Percentiles rank a stretch among this genome's conserved stretches.
phyloP scores from a whole-genome alignment of 2,113 vertebrate genomes.

The Dermatemys mawii region DNA sequence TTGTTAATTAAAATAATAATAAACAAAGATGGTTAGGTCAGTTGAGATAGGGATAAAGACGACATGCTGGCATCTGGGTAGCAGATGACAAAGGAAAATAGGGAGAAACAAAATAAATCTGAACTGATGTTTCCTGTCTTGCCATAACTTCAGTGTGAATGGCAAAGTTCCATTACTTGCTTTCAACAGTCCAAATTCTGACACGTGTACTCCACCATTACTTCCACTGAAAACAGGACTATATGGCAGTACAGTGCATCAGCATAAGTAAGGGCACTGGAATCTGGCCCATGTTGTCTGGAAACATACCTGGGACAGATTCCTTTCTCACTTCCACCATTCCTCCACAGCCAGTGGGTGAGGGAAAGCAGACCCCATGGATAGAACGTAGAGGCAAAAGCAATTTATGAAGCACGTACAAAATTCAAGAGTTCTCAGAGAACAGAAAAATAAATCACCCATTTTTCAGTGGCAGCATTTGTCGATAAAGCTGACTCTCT shows the following conservation, averaged over 20 bases:
- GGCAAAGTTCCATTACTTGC: not conserved
- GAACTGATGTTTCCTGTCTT: not conserved
- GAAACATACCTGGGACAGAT: not conserved
- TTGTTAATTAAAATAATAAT: not conserved
- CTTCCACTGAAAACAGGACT: not conserved
- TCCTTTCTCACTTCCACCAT: not conserved
- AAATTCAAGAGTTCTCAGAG: not conserved
- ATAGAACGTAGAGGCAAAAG: not conserved
- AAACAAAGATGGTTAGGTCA: too few relatives aligned
- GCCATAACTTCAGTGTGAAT: not conserved
- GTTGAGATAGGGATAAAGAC: not conserved
- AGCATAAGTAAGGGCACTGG: not conserved
- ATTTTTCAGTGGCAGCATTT: not conserved
- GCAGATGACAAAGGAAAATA: not conserved
- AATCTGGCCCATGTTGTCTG: not conserved
- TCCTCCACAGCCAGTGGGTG: not conserved
- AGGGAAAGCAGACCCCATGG: not conserved
- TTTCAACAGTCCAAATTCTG: not conserved
- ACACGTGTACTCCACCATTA: not conserved
- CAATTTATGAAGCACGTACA: not conserved
- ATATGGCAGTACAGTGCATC: rapidly evolving
- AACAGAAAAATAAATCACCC: not conserved
- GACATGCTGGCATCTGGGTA: not conserved
- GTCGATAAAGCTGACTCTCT: not conserved
- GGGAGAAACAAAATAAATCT: not conserved